phyloP scores from a whole-genome alignment of 2,888 invertebrate genomes.

The Conus canariensis region DNA sequence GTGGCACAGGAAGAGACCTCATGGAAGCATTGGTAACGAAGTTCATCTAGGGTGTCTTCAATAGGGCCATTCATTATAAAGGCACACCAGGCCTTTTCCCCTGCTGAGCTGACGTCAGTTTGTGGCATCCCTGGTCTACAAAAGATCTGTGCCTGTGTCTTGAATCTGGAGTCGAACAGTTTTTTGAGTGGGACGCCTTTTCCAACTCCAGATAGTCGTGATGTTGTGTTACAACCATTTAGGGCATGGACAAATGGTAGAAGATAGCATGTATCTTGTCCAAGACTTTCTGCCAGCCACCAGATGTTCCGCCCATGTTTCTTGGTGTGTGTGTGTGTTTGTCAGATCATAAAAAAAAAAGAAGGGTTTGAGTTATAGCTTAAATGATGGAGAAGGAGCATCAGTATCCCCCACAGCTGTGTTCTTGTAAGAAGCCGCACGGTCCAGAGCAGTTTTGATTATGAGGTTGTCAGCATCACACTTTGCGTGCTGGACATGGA shows the following conservation, averaged over 20 bases:
- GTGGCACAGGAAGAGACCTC: too few relatives aligned
- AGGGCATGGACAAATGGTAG: conserved; percentile 44
- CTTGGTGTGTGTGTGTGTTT: neutral
- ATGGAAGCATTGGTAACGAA: too few relatives aligned
- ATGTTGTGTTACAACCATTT: conserved; percentile 48
- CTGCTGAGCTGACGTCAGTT: too few relatives aligned
- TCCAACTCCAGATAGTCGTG: too few relatives aligned
- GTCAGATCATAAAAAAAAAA: conserved; percentile 36
- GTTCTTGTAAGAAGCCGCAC: conserved; percentile 38
- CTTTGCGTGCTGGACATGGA: conserved; percentile 49
- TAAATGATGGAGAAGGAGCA: conserved; percentile 44
- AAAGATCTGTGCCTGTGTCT: too few relatives aligned
- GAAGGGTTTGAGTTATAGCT: neutral
- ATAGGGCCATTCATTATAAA: too few relatives aligned
- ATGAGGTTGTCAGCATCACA: conserved; percentile 42
- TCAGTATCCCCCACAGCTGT: neutral
- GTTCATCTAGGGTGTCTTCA: too few relatives aligned
- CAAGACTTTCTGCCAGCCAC: neutral
- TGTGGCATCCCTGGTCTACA: too few relatives aligned
- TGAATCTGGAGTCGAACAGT: too few relatives aligned
- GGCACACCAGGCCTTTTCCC: too few relatives aligned
- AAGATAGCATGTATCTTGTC: neutral
- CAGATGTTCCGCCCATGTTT: conserved; percentile 21
- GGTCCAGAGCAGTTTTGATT: conserved; percentile 53
- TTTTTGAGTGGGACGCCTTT: too few relatives aligned